phyloP scores from a whole-genome alignment of 2,888 invertebrate genomes.

The Amiota communis region DNA sequence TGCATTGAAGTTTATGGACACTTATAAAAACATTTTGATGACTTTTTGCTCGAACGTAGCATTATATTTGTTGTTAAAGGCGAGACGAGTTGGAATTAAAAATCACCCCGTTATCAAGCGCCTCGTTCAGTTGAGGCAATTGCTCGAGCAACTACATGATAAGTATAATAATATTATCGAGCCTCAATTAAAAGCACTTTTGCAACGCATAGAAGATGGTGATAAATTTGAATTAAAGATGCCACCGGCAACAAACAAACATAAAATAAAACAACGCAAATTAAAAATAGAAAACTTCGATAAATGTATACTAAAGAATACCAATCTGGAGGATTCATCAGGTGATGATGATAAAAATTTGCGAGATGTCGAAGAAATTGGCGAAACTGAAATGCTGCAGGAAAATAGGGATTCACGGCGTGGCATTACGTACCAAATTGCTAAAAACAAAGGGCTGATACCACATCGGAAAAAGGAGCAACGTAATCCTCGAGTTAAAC shows the following conservation, averaged over 20 bases:
- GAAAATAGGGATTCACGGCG: slow-evolving; percentile 77
- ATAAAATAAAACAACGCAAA: slow-evolving; percentile 49
- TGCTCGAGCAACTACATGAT: slow-evolving; percentile 83
- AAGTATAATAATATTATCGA: slow-evolving; percentile 80
- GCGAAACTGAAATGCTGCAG: slow-evolving; percentile 69
- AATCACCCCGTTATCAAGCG: slow-evolving; percentile 93
- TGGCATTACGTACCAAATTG: slow-evolving; percentile 92
- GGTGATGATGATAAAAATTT: slow-evolving; percentile 4
- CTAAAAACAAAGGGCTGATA: slow-evolving; percentile 95
- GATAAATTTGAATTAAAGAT: slow-evolving; percentile 65
- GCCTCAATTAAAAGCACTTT: slow-evolving; percentile 79
- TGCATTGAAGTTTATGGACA: slow-evolving; percentile 81
- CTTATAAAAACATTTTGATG: slow-evolving; percentile 80
- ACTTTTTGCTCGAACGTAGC: slow-evolving; percentile 91
- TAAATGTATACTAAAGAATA: slow-evolving; percentile 36
- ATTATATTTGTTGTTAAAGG: slow-evolving; percentile 89
- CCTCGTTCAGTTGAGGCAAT: slow-evolving; percentile 85
- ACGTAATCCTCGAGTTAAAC: slow-evolving; percentile 95
- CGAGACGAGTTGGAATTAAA: slow-evolving; percentile 80
- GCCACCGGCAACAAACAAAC: slow-evolving; percentile 57
- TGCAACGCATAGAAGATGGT: slow-evolving; percentile 75
- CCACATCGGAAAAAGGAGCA: slow-evolving; percentile 92
- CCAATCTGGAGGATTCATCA: not conserved
- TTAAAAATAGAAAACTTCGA: slow-evolving; percentile 48
- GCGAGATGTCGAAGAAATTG: slow-evolving; percentile 73